Base-by-base conservation (phyloP, 2,888 invertebrate species). In the Xestia sexstrigata region DNA sequence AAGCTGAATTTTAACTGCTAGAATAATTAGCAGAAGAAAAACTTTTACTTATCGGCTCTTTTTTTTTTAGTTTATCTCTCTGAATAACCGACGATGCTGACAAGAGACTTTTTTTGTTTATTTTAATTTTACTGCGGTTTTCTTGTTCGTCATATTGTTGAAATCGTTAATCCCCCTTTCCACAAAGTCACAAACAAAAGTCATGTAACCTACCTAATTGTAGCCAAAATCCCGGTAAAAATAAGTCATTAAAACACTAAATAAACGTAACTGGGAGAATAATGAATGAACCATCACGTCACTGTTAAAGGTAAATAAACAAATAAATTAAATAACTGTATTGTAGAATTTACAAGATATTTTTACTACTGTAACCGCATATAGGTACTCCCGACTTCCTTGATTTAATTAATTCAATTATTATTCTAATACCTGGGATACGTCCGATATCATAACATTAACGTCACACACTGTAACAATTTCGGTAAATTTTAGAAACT, bases 181-280 rank as follows among this genome's bases (percentile, higher is more conserved):
- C 42, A 42, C 42, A 42, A 9, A 42, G 42, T 42, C 42, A 42
- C 42, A 42, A 1, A 15, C 35, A 4, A 11, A 0, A 13, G 13
- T 35, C 15, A 72, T 1, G 15, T 26, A 26, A 47, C 13, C 1
- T 8, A 47, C 5, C 5, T 35, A 0, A 72, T 74, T 11, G 1
- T 74, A 4, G 6, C 17, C 30, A n/a, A 76, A 74, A 45, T 45
- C 17, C 55, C 55, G 26, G 6, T 35, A 30, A 3, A 30, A n/a
- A 45, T 76, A 76, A 55, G 76, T 76, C 55, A 74, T 76, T n/a
- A 76, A 9, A 20, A 30, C 15, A 13, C 8, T 8, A n/a, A n/a
- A 20, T 13, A n/a, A 74, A 55, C 20, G 30, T 45, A n/a, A 45
- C 4, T 45, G 15, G 1, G 30, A 30, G 20, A 76, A 55, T 13